These are phyloP conservation scores for Sorex fumeus DNA, from an alignment of 2,113 vertebrate genomes.

Conservation along the genomic window DNA sequence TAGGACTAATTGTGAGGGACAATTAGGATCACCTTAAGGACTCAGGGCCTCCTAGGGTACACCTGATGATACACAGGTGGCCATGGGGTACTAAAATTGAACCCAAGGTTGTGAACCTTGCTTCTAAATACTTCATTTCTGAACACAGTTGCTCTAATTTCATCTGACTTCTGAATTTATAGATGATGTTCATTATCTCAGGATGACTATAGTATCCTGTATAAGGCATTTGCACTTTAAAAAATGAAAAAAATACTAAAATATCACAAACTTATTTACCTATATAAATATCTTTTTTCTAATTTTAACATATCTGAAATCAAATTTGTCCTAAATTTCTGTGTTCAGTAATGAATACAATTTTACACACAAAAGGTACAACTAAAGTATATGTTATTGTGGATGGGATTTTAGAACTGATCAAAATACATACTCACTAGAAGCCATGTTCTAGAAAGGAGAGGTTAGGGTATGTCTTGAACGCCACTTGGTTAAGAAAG, in stretches of 20 bases:
- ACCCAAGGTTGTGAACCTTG: too few relatives aligned
- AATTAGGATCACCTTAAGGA: too few relatives aligned
- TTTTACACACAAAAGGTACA: background rate
- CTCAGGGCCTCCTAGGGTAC: too few relatives aligned
- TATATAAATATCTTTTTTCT: conserved; percentile 19
- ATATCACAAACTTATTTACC: background rate
- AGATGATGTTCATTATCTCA: background rate
- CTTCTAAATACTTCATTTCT: background rate
- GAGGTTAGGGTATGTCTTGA: too few relatives aligned
- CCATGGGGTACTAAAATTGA: too few relatives aligned
- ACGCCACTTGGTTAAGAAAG: too few relatives aligned
- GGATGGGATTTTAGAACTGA: background rate
- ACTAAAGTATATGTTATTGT: background rate
- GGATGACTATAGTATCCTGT: background rate
- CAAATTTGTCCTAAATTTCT: background rate
- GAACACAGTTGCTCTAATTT: background rate
- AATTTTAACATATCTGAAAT: conserved; percentile 23
- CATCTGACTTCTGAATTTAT: background rate
- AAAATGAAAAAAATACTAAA: background rate
- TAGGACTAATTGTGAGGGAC: too few relatives aligned
- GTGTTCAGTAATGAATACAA: background rate
- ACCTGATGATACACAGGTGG: too few relatives aligned
- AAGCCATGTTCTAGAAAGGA: background rate
- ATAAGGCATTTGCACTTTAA: background rate
- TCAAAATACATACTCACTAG: background rate